A percentile compares a stretch with the other conserved stretches of the same genome.
Evolutionary conservation across 2,888 invertebrate genomes (phyloP).

Genomic region (Cerceris rybyensis): DNA sequence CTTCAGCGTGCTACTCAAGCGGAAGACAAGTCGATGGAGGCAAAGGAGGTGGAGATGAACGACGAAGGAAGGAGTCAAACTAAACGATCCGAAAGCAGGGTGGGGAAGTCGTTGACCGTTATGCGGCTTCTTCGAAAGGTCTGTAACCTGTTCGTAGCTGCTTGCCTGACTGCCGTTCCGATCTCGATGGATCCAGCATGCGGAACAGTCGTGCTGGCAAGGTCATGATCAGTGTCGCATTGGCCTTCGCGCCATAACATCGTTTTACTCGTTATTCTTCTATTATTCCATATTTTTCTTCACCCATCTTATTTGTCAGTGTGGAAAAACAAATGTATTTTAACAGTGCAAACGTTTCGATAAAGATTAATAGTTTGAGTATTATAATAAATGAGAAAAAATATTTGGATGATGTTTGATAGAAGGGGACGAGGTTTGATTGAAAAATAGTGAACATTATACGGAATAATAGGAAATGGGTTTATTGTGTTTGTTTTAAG

Average conservation of each 20-base stretch:
- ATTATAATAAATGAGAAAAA: no score
- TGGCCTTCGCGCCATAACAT: conserved; percentile 22
- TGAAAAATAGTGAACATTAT: no score
- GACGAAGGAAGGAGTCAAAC: conserved; percentile 26
- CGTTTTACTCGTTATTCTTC: neutral
- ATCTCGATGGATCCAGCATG: conserved; percentile 73
- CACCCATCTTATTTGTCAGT: no score
- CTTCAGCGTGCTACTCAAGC: neutral
- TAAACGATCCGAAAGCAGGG: conserved; percentile 35
- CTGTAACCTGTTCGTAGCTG: conserved; percentile 59
- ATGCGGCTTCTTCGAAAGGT: conserved; percentile 63
- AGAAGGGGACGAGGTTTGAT: no score
- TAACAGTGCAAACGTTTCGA: no score
- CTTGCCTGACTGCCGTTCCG: conserved; percentile 48
- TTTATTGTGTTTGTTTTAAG: no score
- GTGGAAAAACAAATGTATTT: no score
- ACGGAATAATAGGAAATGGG: no score
- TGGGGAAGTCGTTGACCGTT: conserved; percentile 75
- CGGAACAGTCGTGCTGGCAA: conserved; percentile 58
- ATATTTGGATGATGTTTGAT: no score
- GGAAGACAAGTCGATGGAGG: neutral
- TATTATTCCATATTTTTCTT: no score
- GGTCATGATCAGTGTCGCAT: conserved; percentile 72
- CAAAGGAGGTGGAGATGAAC: conserved; percentile 22
- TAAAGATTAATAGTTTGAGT: no score